Evolutionary conservation across 2,888 invertebrate genomes (phyloP).

Genomic region (Megastigmus dorsalis): DNA sequence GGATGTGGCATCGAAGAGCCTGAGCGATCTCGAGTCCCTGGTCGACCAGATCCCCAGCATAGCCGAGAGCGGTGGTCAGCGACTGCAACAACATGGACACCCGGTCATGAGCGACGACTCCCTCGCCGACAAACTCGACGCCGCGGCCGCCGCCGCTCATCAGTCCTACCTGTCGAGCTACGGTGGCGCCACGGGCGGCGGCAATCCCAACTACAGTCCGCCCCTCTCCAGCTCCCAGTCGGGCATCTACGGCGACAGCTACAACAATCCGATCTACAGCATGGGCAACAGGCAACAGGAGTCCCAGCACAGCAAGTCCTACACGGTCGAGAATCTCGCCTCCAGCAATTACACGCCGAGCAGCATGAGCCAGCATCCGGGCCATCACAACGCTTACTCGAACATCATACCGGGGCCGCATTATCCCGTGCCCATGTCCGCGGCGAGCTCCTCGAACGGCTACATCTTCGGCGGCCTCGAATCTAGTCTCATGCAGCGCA

Average conservation of each 20-base stretch:
- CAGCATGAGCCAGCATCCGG: slow-evolving; percentile 57
- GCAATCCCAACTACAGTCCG: slow-evolving; percentile 68
- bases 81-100: slow-evolving; percentile 66
- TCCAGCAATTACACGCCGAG: slow-evolving; percentile 73
- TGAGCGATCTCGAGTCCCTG: slow-evolving; percentile 90
- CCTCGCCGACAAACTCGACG: slow-evolving; percentile 66
- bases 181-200: slow-evolving; percentile 55
- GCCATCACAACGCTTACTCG: slow-evolving; percentile 69
- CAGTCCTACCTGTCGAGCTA: slow-evolving; percentile 62
- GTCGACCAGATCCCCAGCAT: slow-evolving; percentile 95
- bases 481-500: slow-evolving; percentile 71
- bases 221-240: slow-evolving; percentile 66
- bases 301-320: slow-evolving; percentile 71
- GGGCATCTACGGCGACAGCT: slow-evolving; percentile 63
- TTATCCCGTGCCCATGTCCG: slow-evolving; percentile 72
- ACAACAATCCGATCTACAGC: slow-evolving; percentile 66
- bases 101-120: slow-evolving; percentile 66
- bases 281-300: slow-evolving; percentile 67
- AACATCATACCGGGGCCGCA: slow-evolving; percentile 73
- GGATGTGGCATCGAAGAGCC: slow-evolving; percentile 89
- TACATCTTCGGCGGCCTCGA: slow-evolving; percentile 71
- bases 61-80: slow-evolving; percentile 79
- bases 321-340: slow-evolving; percentile 74
- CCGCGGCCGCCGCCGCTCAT: slow-evolving; percentile 65
- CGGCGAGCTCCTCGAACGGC: slow-evolving; percentile 65